Percentiles rank a stretch among this genome's conserved stretches.
Evolutionary conservation across 2,888 invertebrate genomes (phyloP).

Genomic region (Himalopsyche tibetana): DNA sequence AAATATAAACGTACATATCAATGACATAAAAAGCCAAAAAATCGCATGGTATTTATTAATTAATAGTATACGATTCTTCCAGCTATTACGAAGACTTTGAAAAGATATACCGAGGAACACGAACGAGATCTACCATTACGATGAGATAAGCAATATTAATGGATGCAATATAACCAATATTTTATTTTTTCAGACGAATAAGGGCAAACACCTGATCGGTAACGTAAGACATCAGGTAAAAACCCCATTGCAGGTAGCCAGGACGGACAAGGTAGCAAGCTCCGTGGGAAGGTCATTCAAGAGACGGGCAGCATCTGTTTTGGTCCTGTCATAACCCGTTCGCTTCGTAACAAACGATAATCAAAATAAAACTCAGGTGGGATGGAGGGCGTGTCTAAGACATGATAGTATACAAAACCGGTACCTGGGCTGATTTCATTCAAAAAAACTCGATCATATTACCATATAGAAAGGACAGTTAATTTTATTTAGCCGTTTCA

Average conservation of each 20-base stretch:
- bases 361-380: slow-evolving; percentile 6
- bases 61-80: too few species aligned
- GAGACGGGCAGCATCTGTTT: slow-evolving; percentile 31
- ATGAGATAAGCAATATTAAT: too few species aligned
- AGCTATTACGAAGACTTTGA: too few species aligned
- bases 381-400: neutral
- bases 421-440: slow-evolving; percentile 21
- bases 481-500: too few species aligned
- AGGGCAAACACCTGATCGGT: neutral
- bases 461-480: neutral
- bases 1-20: too few species aligned
- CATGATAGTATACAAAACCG: slow-evolving; percentile 27
- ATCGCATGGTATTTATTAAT: too few species aligned
- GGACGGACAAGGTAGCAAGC: neutral
- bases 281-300: slow-evolving; percentile 28
- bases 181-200: neutral
- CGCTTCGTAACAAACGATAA: slow-evolving; percentile 20
- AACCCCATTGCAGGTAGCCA: neutral
- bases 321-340: slow-evolving; percentile 40
- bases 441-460: slow-evolving; percentile 22
- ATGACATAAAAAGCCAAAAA: too few species aligned
- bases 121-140: too few species aligned
- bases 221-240: neutral
- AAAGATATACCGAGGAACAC: too few species aligned
- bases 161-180: too few species aligned